Evolutionary conservation across 2,888 invertebrate genomes (phyloP), one percentile per base, ranked within the genome.

Genomic region (Drosophila conformis): DNA sequence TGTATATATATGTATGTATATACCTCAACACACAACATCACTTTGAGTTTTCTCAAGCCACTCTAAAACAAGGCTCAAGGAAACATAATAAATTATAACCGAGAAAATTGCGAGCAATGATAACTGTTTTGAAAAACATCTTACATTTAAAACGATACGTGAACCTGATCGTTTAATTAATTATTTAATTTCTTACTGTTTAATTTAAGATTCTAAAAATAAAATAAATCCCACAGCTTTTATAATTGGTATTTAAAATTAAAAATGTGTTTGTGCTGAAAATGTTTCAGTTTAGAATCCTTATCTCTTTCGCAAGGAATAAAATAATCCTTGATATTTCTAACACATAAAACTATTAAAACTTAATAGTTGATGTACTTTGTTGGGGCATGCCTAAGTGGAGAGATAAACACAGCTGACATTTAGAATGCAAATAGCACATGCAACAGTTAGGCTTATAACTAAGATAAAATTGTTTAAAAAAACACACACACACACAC

Each of bases 361-460:
- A 29, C 18, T 49, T 29, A 49, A 21, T 18, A n/a, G 15, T 52
- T 35, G 1, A 25, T 15, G 21, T 8, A 25, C 4, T 29, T 18
- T 29, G 6, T 27, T 25, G 69, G 69, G 51, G 40, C 67, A 62
- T 66, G 60, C 66, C 65, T 57, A 56, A 51, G 31, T 35, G 25
- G 29, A 48, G 33, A 40, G 21, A 29, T 61, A n/a, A 11, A 18
- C 27, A 52, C n/a, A 70, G 56, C 53, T 51, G 51, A 69, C 57
- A 78, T 35, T 52, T 48, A 42, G 60, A 65, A 58, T 51, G 51
- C 21, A 42, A 0, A 49, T 11, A 38, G 11, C 25, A n/a, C 88
- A 88, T 83, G 83, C 83, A 77, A 21, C 64, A 36, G 10, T 48
- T 42, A 48, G 33, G 51, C 33, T 58, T 65, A 68, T 49, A 51